A percentile compares a stretch with the other conserved stretches of the same genome.
phyloP scores from a whole-genome alignment of 2,888 invertebrate genomes.

The Callyntrura guangdongensis region DNA sequence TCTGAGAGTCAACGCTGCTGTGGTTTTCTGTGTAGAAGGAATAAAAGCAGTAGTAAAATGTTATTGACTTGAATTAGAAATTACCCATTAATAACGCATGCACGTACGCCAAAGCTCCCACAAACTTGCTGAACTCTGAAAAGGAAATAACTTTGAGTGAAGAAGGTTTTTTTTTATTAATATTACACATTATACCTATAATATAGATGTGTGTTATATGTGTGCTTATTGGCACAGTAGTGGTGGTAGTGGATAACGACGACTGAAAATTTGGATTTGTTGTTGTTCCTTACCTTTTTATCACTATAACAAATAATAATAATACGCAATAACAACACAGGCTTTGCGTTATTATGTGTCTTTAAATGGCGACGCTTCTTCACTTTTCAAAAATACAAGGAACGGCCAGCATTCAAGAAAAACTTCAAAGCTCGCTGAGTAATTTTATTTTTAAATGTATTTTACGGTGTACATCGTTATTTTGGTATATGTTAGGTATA shows the following conservation, averaged over 20 bases:
- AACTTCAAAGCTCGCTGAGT: conserved; percentile 27
- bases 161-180: neutral
- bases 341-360: neutral
- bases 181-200: no score
- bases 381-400: conserved; percentile 20
- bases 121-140: conserved; percentile 11
- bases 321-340: neutral
- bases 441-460: conserved; percentile 26
- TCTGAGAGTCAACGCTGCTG: neutral
- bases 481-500: neutral
- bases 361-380: conserved; percentile 30
- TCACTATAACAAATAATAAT: conserved; percentile 9
- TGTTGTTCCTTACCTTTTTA: conserved; percentile 46
- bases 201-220: no score
- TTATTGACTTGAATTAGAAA: conserved; percentile 38
- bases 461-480: conserved; percentile 24
- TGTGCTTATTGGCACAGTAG: neutral
- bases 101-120: conserved; percentile 3
- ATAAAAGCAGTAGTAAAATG: conserved; percentile 44
- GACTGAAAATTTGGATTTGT: conserved; percentile 14
- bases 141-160: conserved; percentile 25
- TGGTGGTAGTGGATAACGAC: neutral
- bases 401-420: neutral
- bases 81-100: neutral
- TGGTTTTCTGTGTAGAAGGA: neutral